A percentile compares a stretch with the other conserved stretches of the same genome.
phyloP scores from a whole-genome alignment of 2,797 vertebrate genomes.

The Heterohyrax brucei region DNA sequence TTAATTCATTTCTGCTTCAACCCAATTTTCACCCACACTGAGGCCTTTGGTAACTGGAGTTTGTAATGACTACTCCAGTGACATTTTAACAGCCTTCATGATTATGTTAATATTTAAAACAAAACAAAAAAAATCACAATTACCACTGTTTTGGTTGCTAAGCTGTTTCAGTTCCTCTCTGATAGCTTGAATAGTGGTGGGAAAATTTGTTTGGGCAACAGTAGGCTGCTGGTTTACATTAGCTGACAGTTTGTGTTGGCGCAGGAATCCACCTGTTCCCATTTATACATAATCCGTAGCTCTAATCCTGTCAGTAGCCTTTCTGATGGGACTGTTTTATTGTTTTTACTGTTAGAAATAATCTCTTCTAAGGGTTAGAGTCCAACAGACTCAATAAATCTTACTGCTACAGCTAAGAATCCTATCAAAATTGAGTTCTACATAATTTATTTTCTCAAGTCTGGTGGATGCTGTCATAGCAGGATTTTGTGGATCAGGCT shows the following conservation, averaged over 20 bases:
- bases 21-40: not conserved
- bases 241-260: not conserved
- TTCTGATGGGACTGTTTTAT: not conserved
- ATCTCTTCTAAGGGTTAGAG: constrained; percentile 9
- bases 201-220: constrained; percentile 10
- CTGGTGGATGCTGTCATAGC: not conserved
- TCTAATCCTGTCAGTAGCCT: not conserved
- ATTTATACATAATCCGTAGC: not conserved
- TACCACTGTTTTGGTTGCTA: constrained; percentile 22
- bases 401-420: constrained; percentile 40
- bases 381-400: constrained; percentile 31
- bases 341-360: constrained; percentile 6
- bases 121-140: not conserved
- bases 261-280: not conserved
- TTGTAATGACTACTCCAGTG: constrained; percentile 30
- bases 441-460: constrained; percentile 44
- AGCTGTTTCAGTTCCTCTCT: constrained; percentile 50
- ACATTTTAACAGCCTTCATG: constrained; percentile 39
- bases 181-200: not conserved
- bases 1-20: constrained; percentile 21
- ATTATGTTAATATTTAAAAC: constrained; percentile 2
- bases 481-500: not conserved
- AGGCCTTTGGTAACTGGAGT: not conserved
- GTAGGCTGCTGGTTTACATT: not conserved
- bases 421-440: constrained; percentile 32